phyloP scores from a whole-genome alignment of 2,888 invertebrate species.

The Drosophila picticornis region DNA sequence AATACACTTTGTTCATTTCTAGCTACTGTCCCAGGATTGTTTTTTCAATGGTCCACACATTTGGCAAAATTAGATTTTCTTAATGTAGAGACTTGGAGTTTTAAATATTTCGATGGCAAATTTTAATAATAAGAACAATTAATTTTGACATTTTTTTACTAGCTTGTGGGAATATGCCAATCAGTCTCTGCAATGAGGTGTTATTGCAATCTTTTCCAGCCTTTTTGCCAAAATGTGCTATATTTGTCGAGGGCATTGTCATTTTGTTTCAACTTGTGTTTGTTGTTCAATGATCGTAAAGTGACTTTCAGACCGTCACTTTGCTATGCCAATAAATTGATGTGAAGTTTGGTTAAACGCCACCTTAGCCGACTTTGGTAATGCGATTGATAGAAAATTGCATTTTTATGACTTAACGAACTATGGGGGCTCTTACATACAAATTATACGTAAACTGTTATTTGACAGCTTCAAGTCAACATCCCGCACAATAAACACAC shows the following conservation, averaged over 20 bases:
- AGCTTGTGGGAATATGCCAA: not conserved
- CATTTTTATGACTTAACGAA: constrained; percentile 23
- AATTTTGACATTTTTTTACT: not conserved
- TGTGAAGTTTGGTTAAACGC: not conserved
- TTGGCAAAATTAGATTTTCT: not conserved
- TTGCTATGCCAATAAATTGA: not conserved
- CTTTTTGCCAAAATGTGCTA: not conserved
- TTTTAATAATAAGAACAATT: not conserved
- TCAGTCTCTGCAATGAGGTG: not conserved
- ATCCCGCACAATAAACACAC: constrained; percentile 4
- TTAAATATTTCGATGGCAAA: not conserved
- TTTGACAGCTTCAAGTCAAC: constrained; percentile 19
- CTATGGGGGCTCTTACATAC: constrained; percentile 5
- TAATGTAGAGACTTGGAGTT: not conserved
- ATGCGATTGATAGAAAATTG: not conserved
- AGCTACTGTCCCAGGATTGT: not conserved
- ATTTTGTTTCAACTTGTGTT: not conserved
- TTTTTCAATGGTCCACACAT: not conserved
- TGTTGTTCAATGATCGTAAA: not conserved
- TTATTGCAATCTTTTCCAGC: not conserved
- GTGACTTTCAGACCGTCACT: not conserved
- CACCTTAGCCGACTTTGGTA: not conserved
- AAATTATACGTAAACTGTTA: constrained; percentile 18
- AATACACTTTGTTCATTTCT: constrained; percentile 6
- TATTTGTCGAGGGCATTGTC: not conserved